These are phyloP conservation scores for Chironomus tepperi DNA, from an alignment of 1,140 invertebrate genomes.

Conservation along the genomic window DNA sequence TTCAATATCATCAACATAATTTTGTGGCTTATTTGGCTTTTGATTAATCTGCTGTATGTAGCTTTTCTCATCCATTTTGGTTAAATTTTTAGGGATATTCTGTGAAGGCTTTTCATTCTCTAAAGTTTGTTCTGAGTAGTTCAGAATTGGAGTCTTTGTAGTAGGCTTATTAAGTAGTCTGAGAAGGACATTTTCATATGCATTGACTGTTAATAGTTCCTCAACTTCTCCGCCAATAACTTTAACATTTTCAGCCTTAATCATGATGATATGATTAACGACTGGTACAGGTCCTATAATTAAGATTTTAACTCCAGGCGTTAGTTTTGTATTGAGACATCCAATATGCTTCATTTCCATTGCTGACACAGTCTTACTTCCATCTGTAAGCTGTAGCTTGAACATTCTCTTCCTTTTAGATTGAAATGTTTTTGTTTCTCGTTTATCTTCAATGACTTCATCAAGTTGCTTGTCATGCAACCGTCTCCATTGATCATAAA, in stretches of 20 bases:
- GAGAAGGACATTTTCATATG: constrained; percentile 51
- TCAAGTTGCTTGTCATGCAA: constrained; percentile 47
- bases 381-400: constrained; percentile 67
- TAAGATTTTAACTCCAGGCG: constrained; percentile 56
- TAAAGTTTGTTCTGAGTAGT: constrained; percentile 26
- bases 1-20: constrained; percentile 25
- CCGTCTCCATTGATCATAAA: constrained; percentile 54
- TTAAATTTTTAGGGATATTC: neutral
- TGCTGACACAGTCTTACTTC: constrained; percentile 54
- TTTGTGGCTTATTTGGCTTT: too few relatives aligned
- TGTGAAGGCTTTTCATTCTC: neutral
- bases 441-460: constrained; percentile 43
- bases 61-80: constrained; percentile 16
- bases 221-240: constrained; percentile 70
- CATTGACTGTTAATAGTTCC: constrained; percentile 47
- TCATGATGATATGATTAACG: constrained; percentile 57
- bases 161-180: constrained; percentile 44
- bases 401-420: constrained; percentile 52
- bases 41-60: too few relatives aligned
- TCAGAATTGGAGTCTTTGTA: constrained; percentile 43
- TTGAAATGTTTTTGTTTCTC: constrained; percentile 29
- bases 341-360: constrained; percentile 64
- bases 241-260: constrained; percentile 52
- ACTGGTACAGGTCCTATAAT: constrained; percentile 59
- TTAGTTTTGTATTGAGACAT: constrained; percentile 49